Percentiles rank a stretch among this genome's conserved stretches.
These are phyloP conservation scores for Danio rerio DNA, from an alignment of 2,113 vertebrate species.

Conservation along the genomic window DNA sequence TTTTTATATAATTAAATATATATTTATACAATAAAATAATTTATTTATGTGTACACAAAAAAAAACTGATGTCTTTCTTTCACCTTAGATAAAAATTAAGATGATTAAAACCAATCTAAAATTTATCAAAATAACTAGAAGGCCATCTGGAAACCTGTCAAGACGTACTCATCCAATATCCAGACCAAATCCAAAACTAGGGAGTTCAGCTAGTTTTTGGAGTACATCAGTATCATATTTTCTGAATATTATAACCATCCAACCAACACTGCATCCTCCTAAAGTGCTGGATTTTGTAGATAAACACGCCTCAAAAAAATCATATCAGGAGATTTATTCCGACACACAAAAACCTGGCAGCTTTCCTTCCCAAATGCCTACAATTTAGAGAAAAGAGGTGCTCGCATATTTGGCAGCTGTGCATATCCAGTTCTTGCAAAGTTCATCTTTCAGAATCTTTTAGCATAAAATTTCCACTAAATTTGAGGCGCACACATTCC, in stretches of 20 bases:
- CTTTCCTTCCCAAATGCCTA: conserved; percentile 17
- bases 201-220: background rate
- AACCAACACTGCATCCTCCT: background rate
- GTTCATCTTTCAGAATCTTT: conserved; percentile 44
- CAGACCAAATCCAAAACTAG: background rate
- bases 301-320: background rate
- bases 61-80: background rate
- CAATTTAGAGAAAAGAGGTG: conserved; percentile 33
- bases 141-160: background rate
- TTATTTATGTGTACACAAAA: background rate
- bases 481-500: conserved; percentile 38
- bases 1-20: no score
- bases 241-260: background rate
- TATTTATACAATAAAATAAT: no score
- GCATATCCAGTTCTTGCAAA: conserved; percentile 18
- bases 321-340: conserved; percentile 4
- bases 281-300: conserved; percentile 5
- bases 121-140: background rate
- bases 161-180: background rate
- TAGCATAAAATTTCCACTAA: conserved; percentile 33
- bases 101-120: no score
- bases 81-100: no score
- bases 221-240: background rate
- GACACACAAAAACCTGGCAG: conserved; percentile 6
- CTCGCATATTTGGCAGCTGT: conserved; percentile 33